Percentiles rank a stretch among this genome's conserved stretches.
Conservation (phyloP, 2,797 vertebrate species). For the Apodemus agrarius region DNA sequence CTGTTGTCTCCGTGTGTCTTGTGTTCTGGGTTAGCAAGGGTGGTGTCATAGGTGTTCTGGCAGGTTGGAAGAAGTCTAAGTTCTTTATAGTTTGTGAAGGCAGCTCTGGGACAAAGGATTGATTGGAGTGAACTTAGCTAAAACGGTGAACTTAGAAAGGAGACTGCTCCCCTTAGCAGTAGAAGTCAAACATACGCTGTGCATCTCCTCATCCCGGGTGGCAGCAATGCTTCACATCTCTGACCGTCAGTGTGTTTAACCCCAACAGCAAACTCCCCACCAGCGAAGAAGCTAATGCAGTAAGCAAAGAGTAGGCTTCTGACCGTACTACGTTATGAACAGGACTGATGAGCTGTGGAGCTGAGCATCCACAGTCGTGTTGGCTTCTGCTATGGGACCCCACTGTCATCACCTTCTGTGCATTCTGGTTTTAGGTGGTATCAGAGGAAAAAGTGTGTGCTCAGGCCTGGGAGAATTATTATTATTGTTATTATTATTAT, state of each 20-base stretch:
- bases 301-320: neutral
- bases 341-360: neutral
- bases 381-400: fast-evolving
- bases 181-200: neutral
- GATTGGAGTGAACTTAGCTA: neutral
- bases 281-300: neutral
- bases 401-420: neutral
- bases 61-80: neutral
- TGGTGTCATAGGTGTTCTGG: neutral
- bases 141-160: neutral
- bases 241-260: neutral
- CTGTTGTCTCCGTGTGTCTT: neutral
- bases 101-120: slow-evolving; percentile 15
- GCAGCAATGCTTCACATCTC: neutral
- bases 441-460: neutral
- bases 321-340: neutral
- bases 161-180: neutral
- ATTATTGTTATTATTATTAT: too few relatives aligned
- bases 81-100: neutral
- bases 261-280: neutral
- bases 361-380: neutral
- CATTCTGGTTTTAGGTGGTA: slow-evolving; percentile 7
- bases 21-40: neutral
- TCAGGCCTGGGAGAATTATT: neutral
- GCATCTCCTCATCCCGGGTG: neutral